Percentiles rank a stretch among this genome's conserved stretches.
phyloP scores from a whole-genome alignment of 30 jellyfish, hydroid and myxozoan species.

The Pseudorhiza aurosa region DNA sequence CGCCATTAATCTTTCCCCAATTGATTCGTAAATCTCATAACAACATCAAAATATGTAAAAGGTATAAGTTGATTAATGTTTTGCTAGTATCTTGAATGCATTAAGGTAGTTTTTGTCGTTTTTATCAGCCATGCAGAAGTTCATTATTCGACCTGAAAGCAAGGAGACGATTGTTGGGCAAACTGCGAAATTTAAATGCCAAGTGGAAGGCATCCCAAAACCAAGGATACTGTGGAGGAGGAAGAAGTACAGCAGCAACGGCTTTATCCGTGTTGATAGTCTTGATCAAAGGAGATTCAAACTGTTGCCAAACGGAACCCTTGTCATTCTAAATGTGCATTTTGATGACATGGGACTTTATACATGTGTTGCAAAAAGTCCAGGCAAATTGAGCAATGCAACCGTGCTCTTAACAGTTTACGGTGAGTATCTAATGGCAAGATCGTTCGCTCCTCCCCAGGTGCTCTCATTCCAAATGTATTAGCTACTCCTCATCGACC shows the following conservation, averaged over 20 bases:
- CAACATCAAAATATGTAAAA: too few species aligned
- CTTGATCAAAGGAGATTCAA: conserved; percentile 64
- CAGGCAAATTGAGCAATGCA: conserved; percentile 69
- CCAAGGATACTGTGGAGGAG: conserved; percentile 81
- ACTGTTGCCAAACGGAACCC: conserved; percentile 68
- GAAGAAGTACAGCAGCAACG: conserved; percentile 11
- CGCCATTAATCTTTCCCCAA: too few species aligned
- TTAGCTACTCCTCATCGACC: too few species aligned
- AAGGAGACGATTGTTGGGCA: conserved; percentile 67
- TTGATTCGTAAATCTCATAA: too few species aligned
- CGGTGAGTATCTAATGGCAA: conserved; percentile 82
- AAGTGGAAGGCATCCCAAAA: conserved; percentile 79
- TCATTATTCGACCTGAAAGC: conserved; percentile 49
- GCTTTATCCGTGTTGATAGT: conserved; percentile 32
- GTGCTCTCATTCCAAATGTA: too few species aligned
- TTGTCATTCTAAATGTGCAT: conserved; percentile 54
- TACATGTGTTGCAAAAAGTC: conserved; percentile 84
- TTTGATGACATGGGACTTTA: conserved; percentile 67
- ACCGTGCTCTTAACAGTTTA: conserved; percentile 79
- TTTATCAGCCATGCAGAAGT: conserved; percentile 77
- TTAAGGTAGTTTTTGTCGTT: background rate
- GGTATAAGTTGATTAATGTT: too few species aligned
- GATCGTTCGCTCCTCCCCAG: too few species aligned
- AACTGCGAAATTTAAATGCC: conserved; percentile 61
- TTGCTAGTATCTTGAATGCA: too few species aligned